Base-by-base conservation (phyloP, 2,113 vertebrate species). In the Machaerirhynchus nigripectus region DNA sequence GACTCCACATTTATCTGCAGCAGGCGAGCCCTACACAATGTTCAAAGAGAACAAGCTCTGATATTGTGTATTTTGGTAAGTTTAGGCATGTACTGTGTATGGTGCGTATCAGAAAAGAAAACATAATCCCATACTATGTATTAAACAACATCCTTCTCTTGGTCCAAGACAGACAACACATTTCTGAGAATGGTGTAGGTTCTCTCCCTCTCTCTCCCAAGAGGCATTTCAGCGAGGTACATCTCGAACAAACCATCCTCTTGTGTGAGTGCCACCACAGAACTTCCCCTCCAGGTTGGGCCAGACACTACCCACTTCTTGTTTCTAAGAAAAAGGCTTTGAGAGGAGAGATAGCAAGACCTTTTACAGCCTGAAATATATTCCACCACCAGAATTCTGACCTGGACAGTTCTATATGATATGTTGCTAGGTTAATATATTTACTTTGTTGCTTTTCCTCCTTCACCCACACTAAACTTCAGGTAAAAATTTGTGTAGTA, bases 221-320 rank as follows among this genome's bases (percentile, higher is more conserved):
- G 18, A n/a, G 0, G 5, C 7, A 15, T 46, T 76, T 68, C 30
- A 17, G 37, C 9, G 28, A 81, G 0, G 3, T 5, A 24, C 3
- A 23, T 5, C 24, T 91, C 30, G 7, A 4, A 47, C 11, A 93
- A 87, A 77, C 7, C 47, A 53, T 26, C 10, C 37, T 26, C 9
- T 33, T 87, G 13, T 44, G 4, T 17, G 47, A 59, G 9, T 5
- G 20, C 27, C 46, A 73, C n/a, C 40, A 61, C 31, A 61, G 5
- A 82, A 64, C 7, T 15, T 10, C 18, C 26, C 24, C 13, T 69
- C 15, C 50, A 82, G 16, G 22, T 37, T 9, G 39, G 10, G 18
- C 49, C 14, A 27, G 92, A 39, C 11, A 56, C 40, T 33, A 26
- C 5, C 39, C 13, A 33, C 15, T 69, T 21, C 52, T 80, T 69